Evolutionary conservation across 2,797 vertebrate species (phyloP), one percentile per base, ranked within the genome.

Genomic region (Esox masquinongy): DNA sequence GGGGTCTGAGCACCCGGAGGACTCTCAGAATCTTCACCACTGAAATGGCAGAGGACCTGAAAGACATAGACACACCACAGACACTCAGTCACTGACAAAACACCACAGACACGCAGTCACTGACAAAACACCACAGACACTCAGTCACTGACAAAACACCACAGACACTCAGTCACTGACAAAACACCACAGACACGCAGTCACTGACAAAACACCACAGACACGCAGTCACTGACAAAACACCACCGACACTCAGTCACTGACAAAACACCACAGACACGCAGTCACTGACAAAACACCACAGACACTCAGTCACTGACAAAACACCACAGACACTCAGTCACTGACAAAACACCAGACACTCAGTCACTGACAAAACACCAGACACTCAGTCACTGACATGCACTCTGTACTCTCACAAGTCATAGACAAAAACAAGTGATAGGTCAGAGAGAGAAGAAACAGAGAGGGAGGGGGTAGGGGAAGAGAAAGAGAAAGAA

Each of bases 11-110:
- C 49, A 99, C 98, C 83, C 98, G 94, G 74, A 99, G 92, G 67
- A 99, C 98, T 88, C 98, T 93, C 73, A 99, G 93, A 85, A 99
- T 99, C 94, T 99, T 99, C 90, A 99, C 98, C n/a, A 99, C 98
- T 0, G 98, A 99, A 91, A 99, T 99, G 85, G 98, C 97, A 0
- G 98, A 99, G 26, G 98, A 98, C 84, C 98, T 99, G 85, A 19
- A 39, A 0, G 53, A 68, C 7, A 6, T 78, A 63, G 79, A 7
- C 29, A 39, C 74, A 31, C 19, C 15, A 61, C 6, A 36, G 1
- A 31, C 29, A 31, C 29, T 31, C 29, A 3, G 43, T 75, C 39
- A 68, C 36, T 31, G 29, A 31, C 29, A 31, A 31, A 31, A 39
- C 74, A 31, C 26, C 15, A 61, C 6, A 39, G 71, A 29, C 3